These are phyloP conservation scores for Axinella damicornis DNA, from an alignment of 37 sponge, comb jelly and placozoan genomes.

Conservation along the genomic window DNA sequence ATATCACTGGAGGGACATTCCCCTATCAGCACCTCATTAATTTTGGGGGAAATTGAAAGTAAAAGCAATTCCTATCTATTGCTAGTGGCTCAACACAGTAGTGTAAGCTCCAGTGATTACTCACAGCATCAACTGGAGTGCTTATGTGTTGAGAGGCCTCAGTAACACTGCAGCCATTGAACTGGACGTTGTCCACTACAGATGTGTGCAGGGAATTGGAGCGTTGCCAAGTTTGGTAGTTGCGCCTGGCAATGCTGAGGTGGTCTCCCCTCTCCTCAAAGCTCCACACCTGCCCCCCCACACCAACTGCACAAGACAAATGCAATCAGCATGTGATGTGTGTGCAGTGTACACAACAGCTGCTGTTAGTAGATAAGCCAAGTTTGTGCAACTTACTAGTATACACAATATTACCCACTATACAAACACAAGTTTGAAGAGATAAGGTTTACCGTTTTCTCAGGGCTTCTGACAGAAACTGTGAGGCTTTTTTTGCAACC, in stretches of 20 bases:
- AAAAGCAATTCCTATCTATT: background rate
- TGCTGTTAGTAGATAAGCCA: too few relatives aligned
- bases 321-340: too few relatives aligned
- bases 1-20: too few relatives aligned
- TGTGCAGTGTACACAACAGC: too few relatives aligned
- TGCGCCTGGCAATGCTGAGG: constrained; percentile 36
- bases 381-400: too few relatives aligned
- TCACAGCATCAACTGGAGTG: constrained; percentile 61
- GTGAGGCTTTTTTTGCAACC: too few relatives aligned
- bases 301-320: constrained; percentile 63
- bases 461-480: too few relatives aligned
- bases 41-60: too few relatives aligned
- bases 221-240: constrained; percentile 44
- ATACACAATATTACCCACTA: too few relatives aligned
- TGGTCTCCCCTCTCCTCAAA: constrained; percentile 60
- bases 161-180: constrained; percentile 11
- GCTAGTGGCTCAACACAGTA: background rate
- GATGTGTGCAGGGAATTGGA: constrained; percentile 17
- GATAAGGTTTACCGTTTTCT: too few relatives aligned
- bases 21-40: too few relatives aligned
- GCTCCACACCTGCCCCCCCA: constrained; percentile 56
- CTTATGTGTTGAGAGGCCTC: constrained; percentile 12
- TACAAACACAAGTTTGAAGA: too few relatives aligned
- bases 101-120: constrained; percentile 7
- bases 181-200: constrained; percentile 52